Percentiles rank a stretch among this genome's conserved stretches.
These are phyloP conservation scores for Rhysida immarginata DNA, from an alignment of 1,140 invertebrate species.

Conservation along the genomic window DNA sequence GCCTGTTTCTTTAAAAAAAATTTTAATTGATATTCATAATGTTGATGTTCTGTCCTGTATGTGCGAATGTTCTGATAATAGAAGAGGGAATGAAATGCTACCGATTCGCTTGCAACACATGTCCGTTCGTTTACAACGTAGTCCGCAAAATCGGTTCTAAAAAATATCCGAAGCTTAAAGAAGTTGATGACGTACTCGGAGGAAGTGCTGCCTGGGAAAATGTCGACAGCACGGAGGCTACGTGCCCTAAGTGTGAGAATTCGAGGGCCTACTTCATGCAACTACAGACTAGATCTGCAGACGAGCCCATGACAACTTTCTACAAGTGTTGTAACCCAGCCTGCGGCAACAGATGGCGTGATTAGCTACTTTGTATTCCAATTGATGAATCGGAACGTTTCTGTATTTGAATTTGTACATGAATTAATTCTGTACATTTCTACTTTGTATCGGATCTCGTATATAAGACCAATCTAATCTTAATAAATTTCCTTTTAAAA, in stretches of 20 bases:
- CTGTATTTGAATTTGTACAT: no score
- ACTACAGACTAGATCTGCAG: slow-evolving; percentile 91
- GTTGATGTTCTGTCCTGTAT: slow-evolving; percentile 77
- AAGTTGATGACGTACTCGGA: slow-evolving; percentile 87
- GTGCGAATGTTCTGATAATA: slow-evolving; percentile 68
- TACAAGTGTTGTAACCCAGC: slow-evolving; percentile 84
- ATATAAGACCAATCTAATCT: no score
- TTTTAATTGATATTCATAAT: no score
- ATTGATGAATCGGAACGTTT: no score
- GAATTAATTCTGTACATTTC: no score
- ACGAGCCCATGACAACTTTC: slow-evolving; percentile 98
- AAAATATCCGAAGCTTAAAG: slow-evolving; percentile 69
- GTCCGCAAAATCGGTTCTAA: slow-evolving; percentile 47
- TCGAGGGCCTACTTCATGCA: slow-evolving; percentile 88
- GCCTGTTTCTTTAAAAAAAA: no score
- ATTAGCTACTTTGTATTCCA: no score
- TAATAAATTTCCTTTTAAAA: no score
- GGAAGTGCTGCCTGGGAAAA: slow-evolving; percentile 89
- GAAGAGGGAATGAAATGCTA: slow-evolving; percentile 52
- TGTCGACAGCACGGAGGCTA: slow-evolving; percentile 83
- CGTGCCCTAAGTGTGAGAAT: slow-evolving; percentile 82
- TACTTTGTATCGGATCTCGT: no score
- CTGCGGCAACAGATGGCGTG: slow-evolving; percentile 87
- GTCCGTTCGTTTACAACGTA: slow-evolving; percentile 74
- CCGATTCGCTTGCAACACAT: slow-evolving; percentile 69